phyloP scores from a whole-genome alignment of 2,113 vertebrate genomes.

The Otis tarda region DNA sequence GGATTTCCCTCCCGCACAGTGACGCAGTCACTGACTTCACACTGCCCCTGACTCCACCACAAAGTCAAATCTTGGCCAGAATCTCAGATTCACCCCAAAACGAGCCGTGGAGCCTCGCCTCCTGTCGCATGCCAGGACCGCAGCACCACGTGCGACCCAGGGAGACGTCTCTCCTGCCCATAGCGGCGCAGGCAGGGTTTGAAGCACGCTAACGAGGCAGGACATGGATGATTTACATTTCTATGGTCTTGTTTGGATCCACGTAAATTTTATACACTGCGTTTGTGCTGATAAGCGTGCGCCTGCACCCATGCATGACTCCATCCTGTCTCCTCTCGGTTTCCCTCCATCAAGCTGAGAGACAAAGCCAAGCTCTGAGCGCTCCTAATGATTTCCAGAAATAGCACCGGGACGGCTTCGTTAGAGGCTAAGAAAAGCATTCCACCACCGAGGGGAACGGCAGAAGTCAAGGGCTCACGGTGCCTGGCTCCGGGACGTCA shows the following conservation, averaged over 20 bases:
- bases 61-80: background rate
- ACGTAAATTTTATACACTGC: background rate
- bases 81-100: background rate
- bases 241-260: background rate
- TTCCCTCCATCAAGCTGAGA: background rate
- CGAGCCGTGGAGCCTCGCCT: background rate
- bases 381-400: background rate
- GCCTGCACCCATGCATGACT: background rate
- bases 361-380: background rate
- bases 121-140: fast-evolving
- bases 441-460: fast-evolving
- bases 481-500: background rate
- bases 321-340: fast-evolving
- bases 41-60: fast-evolving
- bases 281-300: background rate
- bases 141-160: background rate
- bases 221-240: constrained; percentile 13
- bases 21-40: background rate
- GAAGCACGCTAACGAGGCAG: background rate
- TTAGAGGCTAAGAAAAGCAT: background rate
- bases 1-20: background rate
- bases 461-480: background rate
- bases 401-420: background rate
- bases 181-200: background rate
- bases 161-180: background rate